Conservation (phyloP, 2,797 vertebrate genomes). For the Hozukius guyotensis region DNA sequence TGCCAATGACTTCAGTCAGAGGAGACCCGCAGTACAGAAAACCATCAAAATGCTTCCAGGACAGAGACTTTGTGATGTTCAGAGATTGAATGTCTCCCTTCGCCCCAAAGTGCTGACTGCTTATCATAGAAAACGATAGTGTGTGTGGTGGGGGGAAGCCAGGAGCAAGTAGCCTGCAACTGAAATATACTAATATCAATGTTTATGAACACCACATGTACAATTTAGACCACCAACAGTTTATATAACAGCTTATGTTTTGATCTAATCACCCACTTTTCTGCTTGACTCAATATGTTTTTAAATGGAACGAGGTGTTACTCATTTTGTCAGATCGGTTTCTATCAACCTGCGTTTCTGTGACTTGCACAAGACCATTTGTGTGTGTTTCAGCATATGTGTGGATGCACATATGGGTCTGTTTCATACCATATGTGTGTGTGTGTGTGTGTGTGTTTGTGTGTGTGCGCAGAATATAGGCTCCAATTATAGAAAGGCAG, state of each 20-base stretch:
- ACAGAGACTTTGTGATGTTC: constrained; percentile 6
- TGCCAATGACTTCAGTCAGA: constrained; percentile 58
- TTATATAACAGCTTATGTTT: neutral
- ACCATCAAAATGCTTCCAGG: constrained; percentile 11
- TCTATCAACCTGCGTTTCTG: neutral
- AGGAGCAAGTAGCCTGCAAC: neutral
- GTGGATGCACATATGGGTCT: neutral
- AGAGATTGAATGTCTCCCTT: neutral
- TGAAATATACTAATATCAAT: neutral
- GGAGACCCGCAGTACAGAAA: constrained; percentile 19
- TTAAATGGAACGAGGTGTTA: constrained; percentile 1
- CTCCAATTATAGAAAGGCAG: neutral
- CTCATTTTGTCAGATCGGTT: neutral
- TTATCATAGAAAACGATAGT: neutral
- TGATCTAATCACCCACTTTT: neutral
- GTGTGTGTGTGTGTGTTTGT: neutral
- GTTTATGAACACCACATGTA: neutral
- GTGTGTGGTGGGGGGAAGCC: neutral
- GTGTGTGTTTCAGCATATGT: neutral
- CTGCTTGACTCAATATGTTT: constrained; percentile 1
- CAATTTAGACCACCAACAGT: neutral
- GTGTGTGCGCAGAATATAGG: neutral
- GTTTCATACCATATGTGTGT: neutral
- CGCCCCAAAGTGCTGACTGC: neutral
- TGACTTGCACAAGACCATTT: neutral